Percentiles rank a stretch among this genome's conserved stretches.
Conservation (phyloP, 2,797 vertebrate species). For the Cossypha niveicapilla region DNA sequence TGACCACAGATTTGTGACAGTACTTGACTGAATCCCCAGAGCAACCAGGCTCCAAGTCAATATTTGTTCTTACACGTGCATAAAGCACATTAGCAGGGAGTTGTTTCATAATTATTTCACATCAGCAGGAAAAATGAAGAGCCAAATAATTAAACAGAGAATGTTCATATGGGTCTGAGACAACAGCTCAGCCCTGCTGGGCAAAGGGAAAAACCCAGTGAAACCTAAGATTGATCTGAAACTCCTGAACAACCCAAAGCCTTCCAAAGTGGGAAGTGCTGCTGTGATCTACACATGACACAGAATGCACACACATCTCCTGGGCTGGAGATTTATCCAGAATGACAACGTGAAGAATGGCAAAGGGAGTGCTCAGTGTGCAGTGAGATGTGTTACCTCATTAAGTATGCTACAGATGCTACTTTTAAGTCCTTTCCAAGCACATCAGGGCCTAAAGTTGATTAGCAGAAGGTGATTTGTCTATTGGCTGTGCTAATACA, state of each 20-base stretch:
- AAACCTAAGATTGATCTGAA: not conserved
- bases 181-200: not conserved
- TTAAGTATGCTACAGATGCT: not conserved
- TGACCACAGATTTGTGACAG: not conserved
- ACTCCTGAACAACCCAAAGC: not conserved
- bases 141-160: slow-evolving; percentile 11
- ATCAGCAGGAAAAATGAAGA: not conserved
- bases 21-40: not conserved
- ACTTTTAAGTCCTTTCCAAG: slow-evolving; percentile 18
- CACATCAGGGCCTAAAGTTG: slow-evolving; percentile 21
- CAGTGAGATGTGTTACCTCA: not conserved
- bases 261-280: not conserved
- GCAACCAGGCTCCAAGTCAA: not conserved
- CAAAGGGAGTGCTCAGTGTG: not conserved
- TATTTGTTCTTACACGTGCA: not conserved
- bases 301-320: not conserved
- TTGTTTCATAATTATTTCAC: not conserved
- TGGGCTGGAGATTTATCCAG: not conserved
- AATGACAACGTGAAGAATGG: not conserved
- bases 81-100: not conserved
- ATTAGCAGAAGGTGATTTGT: not conserved
- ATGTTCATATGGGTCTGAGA: not conserved
- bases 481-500: not conserved
- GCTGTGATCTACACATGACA: not conserved
- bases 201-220: not conserved